phyloP scores from a whole-genome alignment of 2,888 invertebrate species.

The Hyppa rectilinea region DNA sequence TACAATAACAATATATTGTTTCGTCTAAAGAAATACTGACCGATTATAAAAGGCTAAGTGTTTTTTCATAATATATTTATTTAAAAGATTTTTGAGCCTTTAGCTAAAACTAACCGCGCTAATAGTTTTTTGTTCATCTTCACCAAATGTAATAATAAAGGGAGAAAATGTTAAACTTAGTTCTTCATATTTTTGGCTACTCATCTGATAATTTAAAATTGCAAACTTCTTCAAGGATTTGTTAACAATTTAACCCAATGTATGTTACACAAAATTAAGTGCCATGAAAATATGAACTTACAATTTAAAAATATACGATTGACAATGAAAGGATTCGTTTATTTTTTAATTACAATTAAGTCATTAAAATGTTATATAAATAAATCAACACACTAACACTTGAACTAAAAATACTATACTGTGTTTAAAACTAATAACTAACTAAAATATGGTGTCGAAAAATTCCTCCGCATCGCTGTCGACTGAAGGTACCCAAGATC shows the following conservation, averaged over 20 bases:
- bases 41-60: not conserved
- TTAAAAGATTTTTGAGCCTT: not conserved
- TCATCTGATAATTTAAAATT: not conserved
- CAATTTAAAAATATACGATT: not conserved
- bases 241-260: not conserved
- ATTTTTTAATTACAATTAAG: no score
- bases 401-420: no score
- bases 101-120: not conserved
- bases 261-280: conserved; percentile 2
- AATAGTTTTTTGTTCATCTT: no score
- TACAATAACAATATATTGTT: not conserved
- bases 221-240: not conserved
- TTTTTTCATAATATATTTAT: not conserved
- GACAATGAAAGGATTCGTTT: no score
- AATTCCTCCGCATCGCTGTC: no score
- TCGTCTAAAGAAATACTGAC: not conserved
- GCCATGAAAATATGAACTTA: not conserved
- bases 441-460: no score
- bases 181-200: not conserved
- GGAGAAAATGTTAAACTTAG: not conserved
- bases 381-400: no score
- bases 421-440: no score
- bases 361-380: no score
- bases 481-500: no score
- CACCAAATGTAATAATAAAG: no score